phyloP scores from a whole-genome alignment of 2,797 vertebrate genomes.

The Echiichthys vipera region DNA sequence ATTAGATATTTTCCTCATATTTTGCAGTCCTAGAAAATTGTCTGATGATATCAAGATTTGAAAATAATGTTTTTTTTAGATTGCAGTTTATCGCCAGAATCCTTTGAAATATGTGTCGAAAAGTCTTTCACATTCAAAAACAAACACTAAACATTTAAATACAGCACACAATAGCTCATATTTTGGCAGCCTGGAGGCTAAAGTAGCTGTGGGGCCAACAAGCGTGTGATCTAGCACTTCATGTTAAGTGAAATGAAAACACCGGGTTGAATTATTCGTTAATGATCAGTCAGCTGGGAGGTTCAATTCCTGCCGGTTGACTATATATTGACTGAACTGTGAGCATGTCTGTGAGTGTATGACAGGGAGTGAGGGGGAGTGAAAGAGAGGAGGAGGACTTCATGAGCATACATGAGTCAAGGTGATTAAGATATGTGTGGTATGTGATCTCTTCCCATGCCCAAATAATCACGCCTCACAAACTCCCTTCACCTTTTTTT shows the following conservation, averaged over 20 bases:
- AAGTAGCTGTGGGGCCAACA: background rate
- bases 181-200: background rate
- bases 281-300: slow-evolving; percentile 36
- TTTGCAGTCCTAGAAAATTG: too few species aligned
- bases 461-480: slow-evolving; percentile 61
- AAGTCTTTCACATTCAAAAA: background rate
- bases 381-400: slow-evolving; percentile 35
- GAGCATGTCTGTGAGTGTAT: slow-evolving; percentile 28
- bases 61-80: slow-evolving; percentile 7
- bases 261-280: slow-evolving; percentile 1
- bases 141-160: slow-evolving; percentile 1
- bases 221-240: background rate
- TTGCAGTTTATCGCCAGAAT: background rate
- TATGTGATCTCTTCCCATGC: slow-evolving; percentile 73
- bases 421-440: slow-evolving; percentile 66
- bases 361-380: slow-evolving; percentile 39
- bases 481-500: slow-evolving; percentile 62
- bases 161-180: background rate
- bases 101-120: background rate
- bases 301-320: slow-evolving; percentile 16
- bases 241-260: background rate
- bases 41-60: background rate
- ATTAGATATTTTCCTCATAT: too few species aligned
- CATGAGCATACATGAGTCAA: slow-evolving; percentile 56
- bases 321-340: slow-evolving; percentile 34